Evolutionary conservation across 2,113 vertebrate species (phyloP).

Genomic region (Pristiophorus japonicus): DNA sequence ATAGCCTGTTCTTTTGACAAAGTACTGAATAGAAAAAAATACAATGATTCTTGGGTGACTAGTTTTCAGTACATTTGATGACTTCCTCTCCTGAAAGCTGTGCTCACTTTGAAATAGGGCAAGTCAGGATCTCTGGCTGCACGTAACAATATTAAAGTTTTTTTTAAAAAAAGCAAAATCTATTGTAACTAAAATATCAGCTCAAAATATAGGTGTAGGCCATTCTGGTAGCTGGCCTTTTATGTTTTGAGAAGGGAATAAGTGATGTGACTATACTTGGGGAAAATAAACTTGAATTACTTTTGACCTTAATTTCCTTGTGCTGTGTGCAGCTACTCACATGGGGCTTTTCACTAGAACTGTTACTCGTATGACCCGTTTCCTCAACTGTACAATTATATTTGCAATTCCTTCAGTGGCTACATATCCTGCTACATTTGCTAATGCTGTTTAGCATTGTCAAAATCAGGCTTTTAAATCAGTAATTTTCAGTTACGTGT

Average conservation of each 20-base stretch:
- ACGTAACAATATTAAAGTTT: neutral
- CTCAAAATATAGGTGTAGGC: neutral
- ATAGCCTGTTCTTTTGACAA: too few relatives aligned
- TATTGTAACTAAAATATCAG: neutral
- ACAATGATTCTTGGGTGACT: neutral
- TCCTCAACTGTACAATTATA: neutral
- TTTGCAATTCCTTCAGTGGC: neutral
- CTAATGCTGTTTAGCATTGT: neutral
- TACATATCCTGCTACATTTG: neutral
- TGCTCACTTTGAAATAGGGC: neutral
- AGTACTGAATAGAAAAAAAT: neutral
- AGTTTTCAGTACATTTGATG: neutral
- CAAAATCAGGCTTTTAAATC: neutral
- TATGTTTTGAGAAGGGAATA: neutral
- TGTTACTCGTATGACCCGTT: constrained; percentile 1
- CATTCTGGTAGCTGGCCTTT: neutral
- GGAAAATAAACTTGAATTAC: neutral
- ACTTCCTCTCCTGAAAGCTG: neutral
- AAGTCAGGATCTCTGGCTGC: neutral
- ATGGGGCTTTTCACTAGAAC: neutral
- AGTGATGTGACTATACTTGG: neutral
- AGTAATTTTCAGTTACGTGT: neutral
- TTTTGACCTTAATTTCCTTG: neutral
- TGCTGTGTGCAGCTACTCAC: neutral
- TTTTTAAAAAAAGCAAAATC: constrained; percentile 5